phyloP scores from a whole-genome alignment of 2,888 invertebrate genomes.

The Vesta saturnalis region DNA sequence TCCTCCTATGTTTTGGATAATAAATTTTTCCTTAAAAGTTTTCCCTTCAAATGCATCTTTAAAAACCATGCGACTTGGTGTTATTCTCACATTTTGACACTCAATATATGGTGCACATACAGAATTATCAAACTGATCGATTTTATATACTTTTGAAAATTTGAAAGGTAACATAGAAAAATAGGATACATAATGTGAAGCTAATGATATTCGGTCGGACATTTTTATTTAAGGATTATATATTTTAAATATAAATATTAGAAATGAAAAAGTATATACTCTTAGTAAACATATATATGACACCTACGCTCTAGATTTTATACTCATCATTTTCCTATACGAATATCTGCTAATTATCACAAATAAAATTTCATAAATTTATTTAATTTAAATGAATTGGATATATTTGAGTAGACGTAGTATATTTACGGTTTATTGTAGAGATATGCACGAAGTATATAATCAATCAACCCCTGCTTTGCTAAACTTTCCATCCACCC shows the following conservation, averaged over 20 bases:
- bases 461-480: slow-evolving; percentile 45
- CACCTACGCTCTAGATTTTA: background rate
- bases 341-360: too few species aligned
- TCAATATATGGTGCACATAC: background rate
- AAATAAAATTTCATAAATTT: too few species aligned
- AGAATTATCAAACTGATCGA: background rate
- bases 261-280: background rate
- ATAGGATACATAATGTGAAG: background rate
- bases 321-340: too few species aligned
- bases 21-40: slow-evolving; percentile 51
- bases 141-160: background rate
- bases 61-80: slow-evolving; percentile 59
- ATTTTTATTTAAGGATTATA: too few species aligned
- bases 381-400: background rate
- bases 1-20: slow-evolving; percentile 57
- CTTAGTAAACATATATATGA: background rate
- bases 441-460: slow-evolving; percentile 41
- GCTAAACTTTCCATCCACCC: slow-evolving; percentile 45
- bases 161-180: background rate
- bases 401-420: background rate
- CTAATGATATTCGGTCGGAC: too few species aligned
- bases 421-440: slow-evolving; percentile 18
- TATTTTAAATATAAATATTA: too few species aligned
- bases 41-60: slow-evolving; percentile 61
- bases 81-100: slow-evolving; percentile 50